Evolutionary conservation across 1,140 invertebrate genomes (phyloP).

Genomic region (Brachionus sp.): DNA sequence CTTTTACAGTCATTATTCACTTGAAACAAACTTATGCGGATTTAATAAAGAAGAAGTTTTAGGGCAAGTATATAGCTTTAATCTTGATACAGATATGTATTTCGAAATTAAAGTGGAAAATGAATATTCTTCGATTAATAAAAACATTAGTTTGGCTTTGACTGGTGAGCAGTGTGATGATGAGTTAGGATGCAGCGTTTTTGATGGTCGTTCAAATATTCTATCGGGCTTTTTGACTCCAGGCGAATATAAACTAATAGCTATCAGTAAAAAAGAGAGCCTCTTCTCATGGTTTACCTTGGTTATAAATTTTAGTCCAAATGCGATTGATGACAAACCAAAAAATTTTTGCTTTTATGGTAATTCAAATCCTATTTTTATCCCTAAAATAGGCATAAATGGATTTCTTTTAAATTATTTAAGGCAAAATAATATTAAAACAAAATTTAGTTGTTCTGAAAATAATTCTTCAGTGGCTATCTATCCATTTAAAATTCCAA

Average conservation of each 20-base stretch:
- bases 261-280: not conserved
- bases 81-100: not conserved
- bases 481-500: constrained; percentile 18
- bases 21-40: not conserved
- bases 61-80: not conserved
- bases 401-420: not conserved
- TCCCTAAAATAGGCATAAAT: not conserved
- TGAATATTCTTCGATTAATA: not conserved
- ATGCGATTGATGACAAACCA: not conserved
- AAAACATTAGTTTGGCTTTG: not conserved
- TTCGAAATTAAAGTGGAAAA: not conserved
- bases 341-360: not conserved
- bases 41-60: not conserved
- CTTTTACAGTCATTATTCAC: not conserved
- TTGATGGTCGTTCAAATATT: not conserved
- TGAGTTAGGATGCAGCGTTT: not conserved
- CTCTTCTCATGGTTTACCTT: not conserved
- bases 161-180: not conserved
- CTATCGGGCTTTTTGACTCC: not conserved
- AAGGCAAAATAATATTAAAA: not conserved
- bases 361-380: not conserved
- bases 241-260: not conserved
- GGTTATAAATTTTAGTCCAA: not conserved
- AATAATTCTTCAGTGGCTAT: not conserved
- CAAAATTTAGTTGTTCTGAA: not conserved